Evolutionary conservation across 2,113 vertebrate genomes (phyloP).

Genomic region (Pelusios castaneus): DNA sequence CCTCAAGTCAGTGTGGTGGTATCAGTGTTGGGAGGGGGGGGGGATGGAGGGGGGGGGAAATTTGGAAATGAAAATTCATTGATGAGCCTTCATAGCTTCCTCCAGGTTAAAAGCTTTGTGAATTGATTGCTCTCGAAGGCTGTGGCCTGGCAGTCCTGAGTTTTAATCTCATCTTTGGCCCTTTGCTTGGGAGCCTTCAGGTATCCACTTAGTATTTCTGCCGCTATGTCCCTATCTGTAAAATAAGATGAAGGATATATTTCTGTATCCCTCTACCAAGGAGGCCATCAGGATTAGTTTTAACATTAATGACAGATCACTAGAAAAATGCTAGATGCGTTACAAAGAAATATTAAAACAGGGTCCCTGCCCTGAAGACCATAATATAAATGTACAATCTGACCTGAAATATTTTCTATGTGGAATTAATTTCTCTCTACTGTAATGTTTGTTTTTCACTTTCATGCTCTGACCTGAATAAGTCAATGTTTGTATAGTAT

Average conservation of each 20-base stretch:
- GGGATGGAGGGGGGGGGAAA: neutral
- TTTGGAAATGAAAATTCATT: neutral
- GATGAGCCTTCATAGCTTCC: neutral
- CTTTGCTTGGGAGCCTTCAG: neutral
- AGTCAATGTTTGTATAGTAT: neutral
- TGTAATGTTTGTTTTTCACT: constrained; percentile 33
- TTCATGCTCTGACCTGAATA: constrained; percentile 34
- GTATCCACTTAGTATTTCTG: neutral
- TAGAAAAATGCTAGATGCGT: neutral
- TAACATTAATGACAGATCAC: neutral
- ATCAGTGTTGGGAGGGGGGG: neutral
- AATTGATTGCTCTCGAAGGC: neutral
- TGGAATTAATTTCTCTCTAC: constrained; percentile 9
- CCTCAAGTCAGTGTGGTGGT: neutral
- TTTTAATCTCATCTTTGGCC: neutral
- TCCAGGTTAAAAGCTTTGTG: neutral
- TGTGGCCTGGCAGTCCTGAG: neutral
- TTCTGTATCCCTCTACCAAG: neutral
- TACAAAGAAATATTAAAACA: neutral
- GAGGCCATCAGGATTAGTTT: neutral
- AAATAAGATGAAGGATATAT: neutral
- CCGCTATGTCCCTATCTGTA: neutral
- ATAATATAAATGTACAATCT: constrained; percentile 31
- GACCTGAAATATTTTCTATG: constrained; percentile 9
- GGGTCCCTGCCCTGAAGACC: neutral